phyloP scores from a whole-genome alignment of 1,140 invertebrate genomes.

The Propsilocerus akamusi region DNA sequence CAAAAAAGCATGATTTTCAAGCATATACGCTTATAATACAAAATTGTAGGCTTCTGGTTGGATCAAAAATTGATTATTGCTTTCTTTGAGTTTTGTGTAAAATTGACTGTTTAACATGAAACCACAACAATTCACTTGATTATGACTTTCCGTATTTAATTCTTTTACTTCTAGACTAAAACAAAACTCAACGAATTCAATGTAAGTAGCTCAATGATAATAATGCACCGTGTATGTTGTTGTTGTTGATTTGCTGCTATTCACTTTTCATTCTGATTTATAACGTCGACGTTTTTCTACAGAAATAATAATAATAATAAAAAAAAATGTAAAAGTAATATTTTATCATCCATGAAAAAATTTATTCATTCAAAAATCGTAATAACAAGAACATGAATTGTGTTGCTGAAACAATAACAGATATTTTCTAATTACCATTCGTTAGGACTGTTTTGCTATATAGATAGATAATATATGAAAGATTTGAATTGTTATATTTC shows the following conservation, averaged over 20 bases:
- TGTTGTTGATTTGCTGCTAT: not conserved
- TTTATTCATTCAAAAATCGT: too few species aligned
- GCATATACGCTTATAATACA: not conserved
- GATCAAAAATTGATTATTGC: not conserved
- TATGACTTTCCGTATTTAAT: too few species aligned
- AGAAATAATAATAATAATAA: slow-evolving; percentile 2
- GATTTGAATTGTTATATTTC: too few species aligned
- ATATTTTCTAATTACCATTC: too few species aligned
- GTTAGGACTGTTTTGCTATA: too few species aligned
- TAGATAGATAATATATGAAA: too few species aligned
- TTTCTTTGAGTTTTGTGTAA: not conserved
- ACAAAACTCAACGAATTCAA: slow-evolving; percentile 1
- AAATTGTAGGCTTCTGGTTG: not conserved
- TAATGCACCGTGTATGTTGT: too few species aligned
- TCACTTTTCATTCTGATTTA: not conserved
- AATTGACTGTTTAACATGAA: slow-evolving; percentile 2
- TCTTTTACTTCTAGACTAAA: not conserved
- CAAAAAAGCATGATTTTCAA: not conserved
- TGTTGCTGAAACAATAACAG: too few species aligned
- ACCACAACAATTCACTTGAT: too few species aligned
- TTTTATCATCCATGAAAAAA: not conserved
- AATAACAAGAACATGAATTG: slow-evolving; percentile 2
- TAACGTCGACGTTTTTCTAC: too few species aligned
- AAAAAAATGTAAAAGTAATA: slow-evolving; percentile 1
- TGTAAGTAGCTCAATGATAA: slow-evolving; percentile 3